Percentiles rank a stretch among this genome's conserved stretches.
Conservation (phyloP, 2,888 invertebrate species). For the Loripinus fragilis region DNA sequence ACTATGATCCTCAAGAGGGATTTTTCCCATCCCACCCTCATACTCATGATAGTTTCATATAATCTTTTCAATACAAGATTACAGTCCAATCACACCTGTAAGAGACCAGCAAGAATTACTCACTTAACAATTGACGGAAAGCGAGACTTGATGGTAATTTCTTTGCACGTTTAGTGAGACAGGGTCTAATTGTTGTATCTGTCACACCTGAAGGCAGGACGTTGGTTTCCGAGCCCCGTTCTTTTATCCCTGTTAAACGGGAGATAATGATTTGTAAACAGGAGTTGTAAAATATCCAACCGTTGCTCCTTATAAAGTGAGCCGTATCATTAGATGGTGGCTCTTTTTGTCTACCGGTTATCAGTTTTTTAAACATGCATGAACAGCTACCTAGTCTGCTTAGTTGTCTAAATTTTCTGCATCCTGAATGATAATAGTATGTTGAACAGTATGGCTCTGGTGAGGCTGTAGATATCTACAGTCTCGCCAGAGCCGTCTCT, state of each 20-base stretch:
- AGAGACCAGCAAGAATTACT: not conserved
- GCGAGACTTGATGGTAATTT: not conserved
- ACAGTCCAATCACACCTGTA: not conserved
- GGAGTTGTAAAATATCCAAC: not conserved
- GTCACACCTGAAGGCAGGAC: slow-evolving; percentile 9
- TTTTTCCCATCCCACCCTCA: no score
- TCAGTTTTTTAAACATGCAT: no score
- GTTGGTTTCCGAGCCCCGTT: not conserved
- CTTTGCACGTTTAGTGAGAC: not conserved
- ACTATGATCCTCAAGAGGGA: no score
- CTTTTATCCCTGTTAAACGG: not conserved
- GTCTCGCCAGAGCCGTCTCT: no score
- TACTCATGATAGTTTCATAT: no score
- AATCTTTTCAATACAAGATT: not conserved
- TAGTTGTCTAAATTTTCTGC: no score
- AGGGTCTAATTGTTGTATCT: not conserved
- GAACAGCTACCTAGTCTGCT: no score
- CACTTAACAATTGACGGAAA: not conserved
- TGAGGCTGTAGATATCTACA: no score
- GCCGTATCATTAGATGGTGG: not conserved
- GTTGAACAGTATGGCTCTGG: no score
- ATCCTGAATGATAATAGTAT: no score
- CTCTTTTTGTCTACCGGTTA: no score
- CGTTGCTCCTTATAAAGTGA: not conserved
- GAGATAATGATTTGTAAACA: slow-evolving; percentile 18